phyloP scores from a whole-genome alignment of 2,888 invertebrate species.

The Artemia sinica region DNA sequence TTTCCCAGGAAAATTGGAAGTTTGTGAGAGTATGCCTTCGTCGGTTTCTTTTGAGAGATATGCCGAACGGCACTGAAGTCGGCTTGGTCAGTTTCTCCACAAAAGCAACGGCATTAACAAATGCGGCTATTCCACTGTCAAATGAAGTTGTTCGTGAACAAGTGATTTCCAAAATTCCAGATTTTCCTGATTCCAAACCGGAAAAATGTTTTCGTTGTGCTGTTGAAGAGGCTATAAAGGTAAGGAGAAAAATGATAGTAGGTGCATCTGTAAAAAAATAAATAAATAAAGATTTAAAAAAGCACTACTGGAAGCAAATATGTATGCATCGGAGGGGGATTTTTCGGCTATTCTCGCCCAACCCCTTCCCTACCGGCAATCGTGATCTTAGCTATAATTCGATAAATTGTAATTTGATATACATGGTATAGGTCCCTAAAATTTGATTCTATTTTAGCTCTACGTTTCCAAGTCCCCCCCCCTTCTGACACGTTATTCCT shows the following conservation, averaged over 20 bases:
- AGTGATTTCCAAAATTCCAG: neutral
- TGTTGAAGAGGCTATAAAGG: slow-evolving; percentile 12
- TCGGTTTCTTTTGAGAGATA: neutral
- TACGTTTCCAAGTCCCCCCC: no score
- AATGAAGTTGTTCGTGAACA: neutral
- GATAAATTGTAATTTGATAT: no score
- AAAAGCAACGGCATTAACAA: neutral
- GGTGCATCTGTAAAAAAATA: no score
- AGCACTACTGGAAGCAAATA: no score
- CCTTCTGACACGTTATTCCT: no score
- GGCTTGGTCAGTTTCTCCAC: slow-evolving; percentile 11
- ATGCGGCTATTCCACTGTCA: neutral
- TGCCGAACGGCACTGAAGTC: slow-evolving; percentile 10
- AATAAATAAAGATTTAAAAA: no score
- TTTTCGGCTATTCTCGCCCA: no score
- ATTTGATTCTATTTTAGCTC: no score
- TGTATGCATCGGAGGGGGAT: no score
- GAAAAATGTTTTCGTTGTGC: neutral
- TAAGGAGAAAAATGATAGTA: neutral
- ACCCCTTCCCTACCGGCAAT: no score
- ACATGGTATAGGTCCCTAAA: no score
- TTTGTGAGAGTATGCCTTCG: neutral
- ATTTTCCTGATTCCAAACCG: slow-evolving; percentile 2
- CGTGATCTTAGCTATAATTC: no score
- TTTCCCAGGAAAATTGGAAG: neutral